Conservation (phyloP, 2,888 invertebrate genomes). For the Silvanus unidentatus region DNA sequence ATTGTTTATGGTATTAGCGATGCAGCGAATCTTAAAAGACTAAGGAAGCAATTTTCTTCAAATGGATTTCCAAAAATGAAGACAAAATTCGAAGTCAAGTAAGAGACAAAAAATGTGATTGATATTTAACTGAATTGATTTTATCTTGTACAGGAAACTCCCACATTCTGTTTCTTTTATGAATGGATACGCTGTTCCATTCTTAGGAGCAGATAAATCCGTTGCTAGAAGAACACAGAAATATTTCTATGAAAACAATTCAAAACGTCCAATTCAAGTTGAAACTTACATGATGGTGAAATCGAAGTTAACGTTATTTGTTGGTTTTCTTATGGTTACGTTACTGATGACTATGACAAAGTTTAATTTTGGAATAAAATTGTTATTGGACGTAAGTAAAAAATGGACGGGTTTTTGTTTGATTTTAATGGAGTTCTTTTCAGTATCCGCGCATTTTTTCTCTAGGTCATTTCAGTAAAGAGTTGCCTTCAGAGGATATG, state of each 20-base stretch:
- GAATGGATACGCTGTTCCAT: constrained; percentile 48
- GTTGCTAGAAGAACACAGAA: constrained; percentile 79
- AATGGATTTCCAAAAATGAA: constrained; percentile 59
- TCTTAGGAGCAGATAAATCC: constrained; percentile 77
- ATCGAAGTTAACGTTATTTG: constrained; percentile 50
- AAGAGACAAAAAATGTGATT: too few relatives aligned
- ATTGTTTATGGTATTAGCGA: constrained; percentile 71
- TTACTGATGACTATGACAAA: constrained; percentile 50
- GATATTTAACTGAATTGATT: too few relatives aligned
- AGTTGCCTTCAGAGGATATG: constrained; percentile 58
- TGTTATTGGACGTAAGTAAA: too few relatives aligned
- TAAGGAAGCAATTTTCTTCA: constrained; percentile 67
- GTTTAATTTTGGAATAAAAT: constrained; percentile 49
- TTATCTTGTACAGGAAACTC: too few relatives aligned
- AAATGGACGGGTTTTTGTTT: too few relatives aligned
- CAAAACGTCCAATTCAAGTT: constrained; percentile 72
- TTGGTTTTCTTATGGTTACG: constrained; percentile 52
- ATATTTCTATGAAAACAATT: constrained; percentile 59
- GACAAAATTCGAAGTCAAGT: constrained; percentile 45
- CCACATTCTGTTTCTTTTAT: constrained; percentile 25
- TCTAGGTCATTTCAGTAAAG: constrained; percentile 58
- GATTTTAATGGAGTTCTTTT: constrained; percentile 9
- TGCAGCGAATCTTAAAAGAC: constrained; percentile 54
- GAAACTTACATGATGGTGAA: constrained; percentile 57
- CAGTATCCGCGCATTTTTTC: constrained; percentile 24